Conservation (phyloP, 2,888 invertebrate species). For the Malthinus seriepunctatus region DNA sequence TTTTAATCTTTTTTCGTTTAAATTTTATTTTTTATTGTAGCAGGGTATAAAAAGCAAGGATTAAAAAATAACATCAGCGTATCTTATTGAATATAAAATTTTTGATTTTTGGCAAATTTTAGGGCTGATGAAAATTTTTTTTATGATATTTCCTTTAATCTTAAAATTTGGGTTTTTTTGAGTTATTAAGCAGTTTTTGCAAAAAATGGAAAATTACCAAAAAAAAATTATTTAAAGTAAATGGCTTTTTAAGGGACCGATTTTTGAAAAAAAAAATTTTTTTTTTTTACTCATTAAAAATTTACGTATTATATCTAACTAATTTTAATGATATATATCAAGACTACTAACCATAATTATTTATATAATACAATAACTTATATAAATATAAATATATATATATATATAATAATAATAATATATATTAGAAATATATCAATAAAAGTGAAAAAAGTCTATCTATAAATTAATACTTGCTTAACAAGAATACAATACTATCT, state of each 20-base stretch:
- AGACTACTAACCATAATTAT: conserved; percentile 1
- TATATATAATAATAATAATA: conserved; percentile 31
- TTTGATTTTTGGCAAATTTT: too few species aligned
- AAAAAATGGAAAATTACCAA: neutral
- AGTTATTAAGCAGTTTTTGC: neutral
- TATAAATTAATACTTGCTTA: conserved; percentile 50
- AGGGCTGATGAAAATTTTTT: too few species aligned
- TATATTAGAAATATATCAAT: conserved; percentile 23
- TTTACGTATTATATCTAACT: conserved; percentile 19
- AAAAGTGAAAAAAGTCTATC: conserved; percentile 30
- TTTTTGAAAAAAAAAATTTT: too few species aligned
- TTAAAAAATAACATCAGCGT: too few species aligned
- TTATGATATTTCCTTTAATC: too few species aligned
- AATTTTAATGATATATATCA: conserved; percentile 2
- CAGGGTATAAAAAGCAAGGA: too few species aligned
- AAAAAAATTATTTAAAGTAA: conserved; percentile 11
- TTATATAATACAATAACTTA: conserved; percentile 38
- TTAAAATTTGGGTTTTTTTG: neutral
- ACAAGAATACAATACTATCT: conserved; percentile 48
- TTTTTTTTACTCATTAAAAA: conserved; percentile 10
- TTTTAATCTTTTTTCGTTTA: too few species aligned
- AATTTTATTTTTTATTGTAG: too few species aligned
- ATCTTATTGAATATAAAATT: too few species aligned
- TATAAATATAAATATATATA: conserved; percentile 32
- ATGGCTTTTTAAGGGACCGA: too few species aligned